Evolutionary conservation across 1,140 invertebrate genomes (phyloP), one percentile per base, ranked within the genome.

Genomic region (Homarus americanus): DNA sequence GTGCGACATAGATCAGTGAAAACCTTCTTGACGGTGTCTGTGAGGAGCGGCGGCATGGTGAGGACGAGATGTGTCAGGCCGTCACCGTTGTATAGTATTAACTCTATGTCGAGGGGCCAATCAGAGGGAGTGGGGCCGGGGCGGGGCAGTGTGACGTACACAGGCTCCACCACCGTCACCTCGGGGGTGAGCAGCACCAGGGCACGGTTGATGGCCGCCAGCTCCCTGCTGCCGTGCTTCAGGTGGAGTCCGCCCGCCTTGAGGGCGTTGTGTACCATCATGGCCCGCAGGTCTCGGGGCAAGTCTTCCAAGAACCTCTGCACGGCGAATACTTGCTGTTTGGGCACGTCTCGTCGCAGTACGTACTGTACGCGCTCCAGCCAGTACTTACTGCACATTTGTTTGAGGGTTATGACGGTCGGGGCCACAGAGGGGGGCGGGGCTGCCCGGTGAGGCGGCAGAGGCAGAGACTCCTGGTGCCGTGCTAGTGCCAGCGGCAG

Each of bases 381-480:
- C 92, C 92, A 92, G 41, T 75, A 92, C 63, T 92, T 92, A 58
- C 87, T 76, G 85, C 92, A 92, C 92, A 92, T 92, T 10, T 87
- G 69, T 44, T 83, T 91, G 32, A 92, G 53, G 24, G 80, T 75
- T 44, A 92, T 92, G 9, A 92, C 84, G 12, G 66, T 63, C 0
- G 91, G 32, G 5, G 78, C 72, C 82, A 92, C 91, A 4, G 76
- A 53, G 5, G 91, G 87, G 0, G 87, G 91, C 15, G 80, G 91
- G 10, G 41, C 69, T 5, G 36, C 38, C 5, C n/a, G 44, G 41
- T 89, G 63, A 20, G 91, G 91, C 17, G 87, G 34, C 34, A 92
- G 84, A 5, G 92, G 92, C 10, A 78, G 49, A 2, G 88, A 66
- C 66, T 92, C 92, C 72, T 92, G 92, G 72, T 92, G 88, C n/a